Evolutionary conservation across 2,888 invertebrate species (phyloP), one percentile per base, ranked within the genome.

Genomic region (Keiferia lycopersicella): DNA sequence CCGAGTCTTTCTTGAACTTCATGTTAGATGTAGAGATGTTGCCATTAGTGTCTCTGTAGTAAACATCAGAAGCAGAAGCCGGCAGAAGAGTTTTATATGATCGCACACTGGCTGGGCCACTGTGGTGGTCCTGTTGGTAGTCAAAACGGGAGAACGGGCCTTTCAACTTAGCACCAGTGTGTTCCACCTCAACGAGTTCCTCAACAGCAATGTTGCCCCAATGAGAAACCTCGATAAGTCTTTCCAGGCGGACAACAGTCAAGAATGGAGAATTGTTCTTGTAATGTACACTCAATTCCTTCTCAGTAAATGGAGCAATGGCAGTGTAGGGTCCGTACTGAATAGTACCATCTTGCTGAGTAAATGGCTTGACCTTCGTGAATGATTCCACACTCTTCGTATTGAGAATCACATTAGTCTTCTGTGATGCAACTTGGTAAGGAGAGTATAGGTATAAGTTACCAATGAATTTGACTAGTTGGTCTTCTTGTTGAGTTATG

Each of bases 121-220:
- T 97, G 74, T 97, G 95, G 7, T 96, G 94, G 79, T 98, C 98
- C 74, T 98, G 94, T 86, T 99, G 99, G 82, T 97, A 99, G 83
- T 99, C 99, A 86, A 98, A 98, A 50, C 99, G 94, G 1, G 99
- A 99, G 91, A 99, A 99, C 1, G 98, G 95, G 0, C 98, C 98
- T 81, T 98, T 98, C 50, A 99, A 88, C 68, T 94, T 93, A 12
- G 99, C 99, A 51, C 99, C 99, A 57, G 96, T 96, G 80, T 99
- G 99, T 20, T 95, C 92, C 70, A 99, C 93, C 82, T 98, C 97
- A 72, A 99, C 94, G 8, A 96, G 95, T 83, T 99, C 99, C 82
- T 99, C 98, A 0, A 99, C 94, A 22, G 99, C 99, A 75, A 99
- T 97, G 79, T 99, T 99, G 10, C 99, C 99, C 99, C 99, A 99